Evolutionary conservation across 2,888 invertebrate species (phyloP).

Genomic region (Deladenus siricidicola): DNA sequence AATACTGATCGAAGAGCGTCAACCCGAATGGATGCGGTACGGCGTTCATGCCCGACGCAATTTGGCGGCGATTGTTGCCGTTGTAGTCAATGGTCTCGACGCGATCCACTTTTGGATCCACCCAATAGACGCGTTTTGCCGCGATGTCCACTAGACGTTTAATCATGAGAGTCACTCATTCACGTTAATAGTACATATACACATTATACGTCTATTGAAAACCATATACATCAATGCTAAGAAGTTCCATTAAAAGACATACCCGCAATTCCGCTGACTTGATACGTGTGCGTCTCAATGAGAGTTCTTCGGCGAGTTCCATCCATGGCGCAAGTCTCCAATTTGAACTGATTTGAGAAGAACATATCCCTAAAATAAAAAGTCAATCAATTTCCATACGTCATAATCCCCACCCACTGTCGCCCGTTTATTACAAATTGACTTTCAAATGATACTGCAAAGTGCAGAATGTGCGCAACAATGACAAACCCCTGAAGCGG

Average conservation of each 20-base stretch:
- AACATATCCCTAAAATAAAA: slow-evolving; percentile 57
- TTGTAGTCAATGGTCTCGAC: slow-evolving; percentile 91
- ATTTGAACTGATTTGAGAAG: slow-evolving; percentile 61
- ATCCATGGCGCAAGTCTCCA: slow-evolving; percentile 85
- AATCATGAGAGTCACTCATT: no score
- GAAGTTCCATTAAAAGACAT: background rate
- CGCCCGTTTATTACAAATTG: background rate
- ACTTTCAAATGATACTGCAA: slow-evolving; percentile 4
- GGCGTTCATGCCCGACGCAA: slow-evolving; percentile 52
- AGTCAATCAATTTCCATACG: background rate
- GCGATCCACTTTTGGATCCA: slow-evolving; percentile 85
- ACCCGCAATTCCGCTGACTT: slow-evolving; percentile 77
- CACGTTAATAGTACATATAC: background rate
- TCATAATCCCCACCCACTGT: background rate
- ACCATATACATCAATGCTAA: background rate
- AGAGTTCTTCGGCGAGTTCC: slow-evolving; percentile 75
- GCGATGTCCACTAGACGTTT: slow-evolving; percentile 57
- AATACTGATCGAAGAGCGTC: slow-evolving; percentile 79
- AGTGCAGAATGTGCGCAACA: background rate
- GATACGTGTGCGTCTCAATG: slow-evolving; percentile 82
- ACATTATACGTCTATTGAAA: background rate
- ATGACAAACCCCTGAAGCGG: slow-evolving; percentile 71
- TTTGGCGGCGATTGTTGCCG: slow-evolving; percentile 60
- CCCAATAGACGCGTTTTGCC: slow-evolving; percentile 84
- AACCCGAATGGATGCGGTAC: slow-evolving; percentile 95